A percentile compares a stretch with the other conserved stretches of the same genome.
phyloP scores from a whole-genome alignment of 2,888 invertebrate genomes.

The Coecobrya sp. region DNA sequence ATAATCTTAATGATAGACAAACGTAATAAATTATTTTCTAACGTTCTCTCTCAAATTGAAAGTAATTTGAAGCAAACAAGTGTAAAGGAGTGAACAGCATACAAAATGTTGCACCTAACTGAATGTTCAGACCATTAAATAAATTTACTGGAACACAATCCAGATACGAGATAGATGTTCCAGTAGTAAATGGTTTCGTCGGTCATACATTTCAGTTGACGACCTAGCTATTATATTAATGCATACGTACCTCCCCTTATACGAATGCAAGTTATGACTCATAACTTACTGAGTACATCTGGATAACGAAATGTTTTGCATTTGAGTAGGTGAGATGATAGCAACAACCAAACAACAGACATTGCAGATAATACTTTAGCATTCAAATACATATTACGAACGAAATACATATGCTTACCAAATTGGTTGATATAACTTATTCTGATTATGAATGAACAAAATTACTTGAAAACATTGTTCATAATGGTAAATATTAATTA shows the following conservation, averaged over 20 bases:
- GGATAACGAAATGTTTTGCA: background rate
- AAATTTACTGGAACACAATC: slow-evolving; percentile 61
- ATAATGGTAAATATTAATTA: too few species aligned
- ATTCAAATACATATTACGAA: too few species aligned
- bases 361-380: too few species aligned
- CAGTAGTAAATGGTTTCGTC: background rate
- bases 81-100: background rate
- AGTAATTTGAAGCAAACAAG: slow-evolving; percentile 60
- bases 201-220: background rate
- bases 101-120: background rate
- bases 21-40: slow-evolving; percentile 62
- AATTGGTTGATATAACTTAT: too few species aligned
- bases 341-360: too few species aligned
- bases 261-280: too few species aligned
- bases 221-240: background rate
- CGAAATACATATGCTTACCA: too few species aligned
- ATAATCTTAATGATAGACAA: slow-evolving; percentile 71
- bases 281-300: background rate
- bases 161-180: slow-evolving; percentile 18
- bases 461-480: too few species aligned
- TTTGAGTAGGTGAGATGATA: too few species aligned
- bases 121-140: slow-evolving; percentile 42
- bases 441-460: too few species aligned
- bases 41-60: background rate
- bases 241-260: background rate